Base-by-base conservation (phyloP, 2,888 invertebrate genomes). In the Bugula neritina region DNA sequence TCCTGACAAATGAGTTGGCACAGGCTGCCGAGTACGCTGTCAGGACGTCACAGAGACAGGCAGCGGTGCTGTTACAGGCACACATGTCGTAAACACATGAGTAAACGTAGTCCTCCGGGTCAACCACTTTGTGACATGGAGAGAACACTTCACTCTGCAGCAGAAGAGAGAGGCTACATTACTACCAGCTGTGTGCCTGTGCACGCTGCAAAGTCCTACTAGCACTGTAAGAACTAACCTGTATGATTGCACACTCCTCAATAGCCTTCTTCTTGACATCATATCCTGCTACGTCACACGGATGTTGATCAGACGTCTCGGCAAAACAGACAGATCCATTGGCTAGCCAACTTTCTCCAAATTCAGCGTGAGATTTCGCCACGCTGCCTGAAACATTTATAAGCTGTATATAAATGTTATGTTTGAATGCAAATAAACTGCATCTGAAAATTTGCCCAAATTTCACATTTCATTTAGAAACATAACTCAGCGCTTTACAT, bases 61-160 rank as follows among this genome's bases (percentile, higher is more conserved):
- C 76, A 2, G 35, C 35, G 71, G 78, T 75, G 71, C 81, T 79
- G 17, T 75, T 76, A 74, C 83, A 83, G n/a, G 79, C 81, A 76
- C 83, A 83, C 73, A 83, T 74, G 73, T 83, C 83, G 75, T 82
- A 82, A 21, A 82, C 80, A 75, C 83, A 83, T 0, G 83, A 80
- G 1, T 80, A 77, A 73, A 78, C 82, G 75, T 77, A 83, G 25
- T 82, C 76, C 34, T 80, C 80, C 25, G 81, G 81, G 10, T 79
- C 73, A 21, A 83, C 79, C 10, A 77, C 76, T 63, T 78, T 73
- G 71, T 83, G 83, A 74, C 83, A 83, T 3, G 78, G 75, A 13
- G 78, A 74, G 75, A 83, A 83, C 43, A 76, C 72, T 35, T 76
- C 74, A 71, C 80, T 76, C 82, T 83, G 76, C 43, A 79, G 77